Conservation (phyloP, 2,888 invertebrate species). For the Autographa gamma region DNA sequence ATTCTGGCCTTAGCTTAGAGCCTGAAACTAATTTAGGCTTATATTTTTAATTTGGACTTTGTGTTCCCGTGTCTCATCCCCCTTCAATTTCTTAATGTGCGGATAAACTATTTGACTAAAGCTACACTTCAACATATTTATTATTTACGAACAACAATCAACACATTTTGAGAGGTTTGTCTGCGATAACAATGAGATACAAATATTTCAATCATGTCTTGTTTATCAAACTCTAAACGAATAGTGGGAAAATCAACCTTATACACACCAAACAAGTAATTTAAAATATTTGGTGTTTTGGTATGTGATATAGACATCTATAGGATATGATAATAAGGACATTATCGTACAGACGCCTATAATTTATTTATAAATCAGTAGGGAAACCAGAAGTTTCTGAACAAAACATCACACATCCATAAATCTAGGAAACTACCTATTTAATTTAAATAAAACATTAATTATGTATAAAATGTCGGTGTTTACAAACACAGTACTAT, state of each 20-base stretch:
- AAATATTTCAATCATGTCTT: neutral
- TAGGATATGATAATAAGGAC: neutral
- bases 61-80: no score
- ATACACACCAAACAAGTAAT: neutral
- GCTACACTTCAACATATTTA: neutral
- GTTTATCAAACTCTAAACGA: neutral
- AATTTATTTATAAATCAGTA: neutral
- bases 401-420: neutral
- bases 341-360: neutral
- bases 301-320: neutral
- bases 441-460: constrained; percentile 7
- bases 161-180: neutral
- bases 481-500: constrained; percentile 4
- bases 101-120: no score
- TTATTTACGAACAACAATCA: neutral
- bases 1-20: no score
- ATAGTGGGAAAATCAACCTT: neutral
- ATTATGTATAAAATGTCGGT: constrained; percentile 16
- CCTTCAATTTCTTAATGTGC: no score
- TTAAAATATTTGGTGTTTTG: neutral
- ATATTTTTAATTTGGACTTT: no score
- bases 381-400: neutral
- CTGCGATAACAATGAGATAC: neutral
- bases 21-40: no score
- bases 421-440: constrained; percentile 3